Evolutionary conservation across 2,797 vertebrate genomes (phyloP).

Genomic region (Tarsius wallacei): DNA sequence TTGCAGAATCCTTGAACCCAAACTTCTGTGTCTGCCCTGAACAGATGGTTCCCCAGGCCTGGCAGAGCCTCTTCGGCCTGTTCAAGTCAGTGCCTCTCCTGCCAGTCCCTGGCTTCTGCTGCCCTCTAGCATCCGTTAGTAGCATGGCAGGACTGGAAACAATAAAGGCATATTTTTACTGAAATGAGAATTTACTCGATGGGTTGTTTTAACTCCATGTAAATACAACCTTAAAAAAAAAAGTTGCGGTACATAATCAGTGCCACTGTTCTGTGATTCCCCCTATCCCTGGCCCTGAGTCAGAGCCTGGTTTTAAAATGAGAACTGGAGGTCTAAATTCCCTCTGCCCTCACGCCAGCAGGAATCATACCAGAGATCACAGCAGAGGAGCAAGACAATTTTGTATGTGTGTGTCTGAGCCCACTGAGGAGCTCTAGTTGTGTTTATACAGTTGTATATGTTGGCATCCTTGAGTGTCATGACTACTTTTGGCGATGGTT

Average conservation of each 20-base stretch:
- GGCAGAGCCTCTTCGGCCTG: not conserved
- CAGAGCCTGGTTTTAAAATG: not conserved
- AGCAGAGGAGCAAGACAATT: not conserved
- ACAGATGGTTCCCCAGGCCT: not conserved
- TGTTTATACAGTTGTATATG: not conserved
- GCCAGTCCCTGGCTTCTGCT: conserved; percentile 82
- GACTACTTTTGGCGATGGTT: not conserved
- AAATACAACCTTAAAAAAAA: not conserved
- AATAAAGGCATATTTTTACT: conserved; percentile 35
- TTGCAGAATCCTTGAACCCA: conserved; percentile 55
- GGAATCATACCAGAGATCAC: not conserved
- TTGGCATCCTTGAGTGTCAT: not conserved
- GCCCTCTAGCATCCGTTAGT: conserved; percentile 83
- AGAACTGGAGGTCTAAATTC: not conserved
- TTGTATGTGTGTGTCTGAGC: not conserved
- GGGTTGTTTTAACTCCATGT: not conserved
- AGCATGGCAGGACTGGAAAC: conserved; percentile 65
- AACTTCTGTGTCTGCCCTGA: conserved; percentile 28
- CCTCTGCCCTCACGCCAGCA: not conserved
- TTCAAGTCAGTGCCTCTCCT: not conserved
- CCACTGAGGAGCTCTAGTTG: not conserved
- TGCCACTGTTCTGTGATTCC: not conserved
- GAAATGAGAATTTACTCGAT: not conserved
- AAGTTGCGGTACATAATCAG: not conserved
- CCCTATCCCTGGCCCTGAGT: not conserved